phyloP scores from a whole-genome alignment of 2,113 vertebrate genomes.

The Diadophis punctatus region DNA sequence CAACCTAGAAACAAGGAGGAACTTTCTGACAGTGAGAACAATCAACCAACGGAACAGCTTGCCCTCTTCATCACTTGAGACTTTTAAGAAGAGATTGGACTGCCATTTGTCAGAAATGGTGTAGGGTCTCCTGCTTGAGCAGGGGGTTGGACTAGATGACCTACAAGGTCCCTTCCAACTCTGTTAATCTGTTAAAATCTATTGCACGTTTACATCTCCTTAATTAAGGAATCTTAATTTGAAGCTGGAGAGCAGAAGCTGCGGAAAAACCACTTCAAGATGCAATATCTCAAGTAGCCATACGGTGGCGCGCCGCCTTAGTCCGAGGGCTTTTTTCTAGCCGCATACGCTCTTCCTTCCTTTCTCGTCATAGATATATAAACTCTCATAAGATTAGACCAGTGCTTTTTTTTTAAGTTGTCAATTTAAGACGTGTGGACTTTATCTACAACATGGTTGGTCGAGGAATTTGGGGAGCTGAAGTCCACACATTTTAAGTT shows the following conservation, averaged over 20 bases:
- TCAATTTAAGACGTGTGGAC: not conserved
- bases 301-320: not conserved
- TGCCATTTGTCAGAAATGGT: too few species aligned
- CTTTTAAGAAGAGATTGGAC: too few species aligned
- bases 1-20: too few species aligned
- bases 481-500: not conserved
- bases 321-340: accelerated
- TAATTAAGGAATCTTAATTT: not conserved
- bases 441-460: not conserved
- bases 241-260: not conserved
- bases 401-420: not conserved
- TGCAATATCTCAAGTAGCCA: not conserved
- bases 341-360: accelerated
- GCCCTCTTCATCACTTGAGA: too few species aligned
- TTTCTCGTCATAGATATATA: accelerated
- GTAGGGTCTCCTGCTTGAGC: too few species aligned
- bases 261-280: not conserved
- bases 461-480: not conserved
- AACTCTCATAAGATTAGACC: not conserved
- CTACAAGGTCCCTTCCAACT: too few species aligned
- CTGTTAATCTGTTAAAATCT: too few species aligned
- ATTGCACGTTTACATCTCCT: not conserved
- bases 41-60: too few species aligned
- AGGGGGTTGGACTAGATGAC: too few species aligned
- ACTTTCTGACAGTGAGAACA: too few species aligned